Evolutionary conservation across 2,113 vertebrate genomes (phyloP).

Genomic region (Neodon shergylaensis): DNA sequence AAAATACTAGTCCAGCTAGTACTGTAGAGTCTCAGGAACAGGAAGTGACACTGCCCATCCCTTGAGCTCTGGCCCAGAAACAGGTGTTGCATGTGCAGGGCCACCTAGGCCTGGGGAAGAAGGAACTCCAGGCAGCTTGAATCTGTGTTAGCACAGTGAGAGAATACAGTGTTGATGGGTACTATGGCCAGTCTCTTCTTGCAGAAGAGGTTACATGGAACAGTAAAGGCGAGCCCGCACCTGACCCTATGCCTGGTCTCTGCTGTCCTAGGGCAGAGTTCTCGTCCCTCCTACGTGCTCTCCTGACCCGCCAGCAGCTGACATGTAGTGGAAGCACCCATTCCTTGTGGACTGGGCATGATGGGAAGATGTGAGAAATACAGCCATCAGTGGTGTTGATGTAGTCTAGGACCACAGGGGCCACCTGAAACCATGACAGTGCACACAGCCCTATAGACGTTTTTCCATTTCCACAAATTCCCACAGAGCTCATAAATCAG

Average conservation of each 20-base stretch:
- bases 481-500: not conserved
- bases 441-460: too few relatives aligned
- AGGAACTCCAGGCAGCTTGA: not conserved
- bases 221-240: not conserved
- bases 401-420: not conserved
- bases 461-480: not conserved
- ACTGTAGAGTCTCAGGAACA: not conserved
- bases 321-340: rapidly evolving
- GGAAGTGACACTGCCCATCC: not conserved
- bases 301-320: too few relatives aligned
- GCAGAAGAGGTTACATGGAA: not conserved
- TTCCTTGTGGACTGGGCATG: too few relatives aligned
- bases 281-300: too few relatives aligned
- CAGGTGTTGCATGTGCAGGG: rapidly evolving
- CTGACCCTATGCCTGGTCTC: not conserved
- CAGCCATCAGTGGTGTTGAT: rapidly evolving
- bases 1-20: not conserved
- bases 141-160: rapidly evolving
- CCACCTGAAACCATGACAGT: not conserved
- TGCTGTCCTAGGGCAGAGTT: too few relatives aligned
- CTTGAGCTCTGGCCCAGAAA: not conserved
- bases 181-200: not conserved
- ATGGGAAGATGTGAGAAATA: not conserved
- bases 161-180: not conserved
- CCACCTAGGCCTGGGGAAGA: rapidly evolving